phyloP scores from a whole-genome alignment of 2,888 invertebrate species.

The Rotaria socialis region DNA sequence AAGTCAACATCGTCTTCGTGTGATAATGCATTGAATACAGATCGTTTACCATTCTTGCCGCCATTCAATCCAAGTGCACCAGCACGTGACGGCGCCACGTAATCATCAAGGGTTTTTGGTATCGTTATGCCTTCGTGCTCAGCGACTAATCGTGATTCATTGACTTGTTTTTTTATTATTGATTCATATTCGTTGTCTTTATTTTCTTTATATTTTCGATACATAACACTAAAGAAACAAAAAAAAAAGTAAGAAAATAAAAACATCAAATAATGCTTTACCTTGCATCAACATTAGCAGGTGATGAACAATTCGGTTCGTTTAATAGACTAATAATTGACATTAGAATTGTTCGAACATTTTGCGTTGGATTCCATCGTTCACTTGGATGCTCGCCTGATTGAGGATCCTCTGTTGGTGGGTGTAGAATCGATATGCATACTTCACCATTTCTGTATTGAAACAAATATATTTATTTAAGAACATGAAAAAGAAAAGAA shows the following conservation, averaged over 20 bases:
- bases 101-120: constrained; percentile 27
- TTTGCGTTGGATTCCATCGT: constrained; percentile 99
- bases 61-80: background rate
- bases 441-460: constrained; percentile 79
- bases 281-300: constrained; percentile 92
- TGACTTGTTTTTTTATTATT: constrained; percentile 67
- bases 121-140: constrained; percentile 31
- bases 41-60: background rate
- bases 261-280: background rate
- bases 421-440: constrained; percentile 97
- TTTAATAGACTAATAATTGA: constrained; percentile 96
- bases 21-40: background rate
- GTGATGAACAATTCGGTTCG: constrained; percentile 98
- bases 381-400: constrained; percentile 97
- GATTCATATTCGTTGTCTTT: constrained; percentile 97
- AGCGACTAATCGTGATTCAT: constrained; percentile 13
- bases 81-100: constrained; percentile 20
- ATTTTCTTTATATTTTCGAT: constrained; percentile 93
- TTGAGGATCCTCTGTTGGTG: constrained; percentile 97
- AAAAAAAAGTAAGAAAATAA: too few relatives aligned
- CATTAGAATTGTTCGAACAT: constrained; percentile 85
- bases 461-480: constrained; percentile 60
- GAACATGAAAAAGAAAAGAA: background rate
- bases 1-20: constrained; percentile 21
- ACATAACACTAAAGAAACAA: constrained; percentile 76